Conservation (phyloP, 2,113 vertebrate genomes). For the Triplophysa tibetana region DNA sequence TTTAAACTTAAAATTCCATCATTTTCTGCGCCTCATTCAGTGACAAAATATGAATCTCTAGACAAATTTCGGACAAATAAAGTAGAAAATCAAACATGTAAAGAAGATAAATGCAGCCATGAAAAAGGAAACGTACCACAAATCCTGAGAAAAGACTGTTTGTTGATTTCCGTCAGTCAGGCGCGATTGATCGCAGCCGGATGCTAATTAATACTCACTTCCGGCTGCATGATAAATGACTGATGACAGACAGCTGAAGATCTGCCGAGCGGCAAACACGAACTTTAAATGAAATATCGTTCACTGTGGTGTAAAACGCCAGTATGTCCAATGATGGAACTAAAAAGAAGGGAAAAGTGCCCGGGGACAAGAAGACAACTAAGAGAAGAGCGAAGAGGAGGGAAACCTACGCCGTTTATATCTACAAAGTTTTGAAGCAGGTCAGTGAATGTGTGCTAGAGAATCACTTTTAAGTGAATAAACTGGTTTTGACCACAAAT, state of each 20-base stretch:
- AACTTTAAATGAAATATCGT: background rate
- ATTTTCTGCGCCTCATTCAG: too few species aligned
- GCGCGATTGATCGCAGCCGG: slow-evolving; percentile 14
- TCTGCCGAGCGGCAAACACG: slow-evolving; percentile 6
- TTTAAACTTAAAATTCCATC: too few species aligned
- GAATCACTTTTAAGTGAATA: too few species aligned
- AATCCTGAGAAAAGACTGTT: background rate
- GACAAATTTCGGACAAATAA: background rate
- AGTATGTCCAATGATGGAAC: slow-evolving; percentile 68
- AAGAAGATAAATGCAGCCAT: background rate
- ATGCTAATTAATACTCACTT: slow-evolving; percentile 32
- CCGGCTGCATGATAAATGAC: slow-evolving; percentile 25
- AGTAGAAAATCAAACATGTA: background rate
- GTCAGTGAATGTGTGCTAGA: slow-evolving; percentile 49
- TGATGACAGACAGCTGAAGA: slow-evolving; percentile 31
- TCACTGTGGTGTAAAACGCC: background rate
- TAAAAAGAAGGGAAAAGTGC: slow-evolving; percentile 72
- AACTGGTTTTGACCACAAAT: too few species aligned
- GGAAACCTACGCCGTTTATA: slow-evolving; percentile 78
- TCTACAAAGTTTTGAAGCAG: slow-evolving; percentile 79
- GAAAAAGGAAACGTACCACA: background rate
- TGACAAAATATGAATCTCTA: too few species aligned
- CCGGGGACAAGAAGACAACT: slow-evolving; percentile 66
- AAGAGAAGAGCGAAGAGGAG: slow-evolving; percentile 70
- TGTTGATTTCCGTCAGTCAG: background rate